Base-by-base conservation (phyloP, 2,113 vertebrate species). In the Steatornis caripensis region DNA sequence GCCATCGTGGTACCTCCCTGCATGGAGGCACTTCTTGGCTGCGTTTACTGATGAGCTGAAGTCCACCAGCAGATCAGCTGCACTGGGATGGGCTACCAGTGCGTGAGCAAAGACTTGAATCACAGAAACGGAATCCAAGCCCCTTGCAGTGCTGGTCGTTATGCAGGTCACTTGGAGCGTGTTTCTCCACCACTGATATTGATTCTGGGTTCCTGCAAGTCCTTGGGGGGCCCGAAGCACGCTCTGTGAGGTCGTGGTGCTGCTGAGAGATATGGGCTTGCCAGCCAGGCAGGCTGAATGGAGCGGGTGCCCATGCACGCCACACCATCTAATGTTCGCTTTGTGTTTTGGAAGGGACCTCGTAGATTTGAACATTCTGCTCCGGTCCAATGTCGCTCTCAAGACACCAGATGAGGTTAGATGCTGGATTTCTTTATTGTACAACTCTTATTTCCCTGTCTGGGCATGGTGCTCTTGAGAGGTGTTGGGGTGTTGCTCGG, bases 361-460 rank as follows among this genome's bases (percentile, higher is more conserved):
- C 4, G 72, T 95, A 1, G 64, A 95, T 43, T 34, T 89, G 92
- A 97, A 97, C 4, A 6, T 98, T 89, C 97, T 97, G 90, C 95
- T 89, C 11, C 88, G 41, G 3, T 90, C 93, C 22, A 98, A 98
- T 18, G 77, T 98, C 9, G 94, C 97, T 80, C 81, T 98, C 70
- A 98, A 97, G 97, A 98, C 89, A 70, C 89, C 97, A 6, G 96
- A 97, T 15, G 96, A 98, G 98, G 98, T 98, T 72, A 93, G 98
- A 92, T 27, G 8, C 43, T 94, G 81, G 34, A 49, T 90, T 64
- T 87, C 32, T 90, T 89, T 12, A 1, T 15, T 57, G n/a, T 60
- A 41, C 45, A 72, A 0, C 29, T 68, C 51, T 53, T 37, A 21
- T 24, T 68, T 83, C 27, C 37, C 46, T 65, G 0, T 24, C 60